phyloP scores from a whole-genome alignment of 1,140 invertebrate genomes.

The Anoplolepis gracilipes region DNA sequence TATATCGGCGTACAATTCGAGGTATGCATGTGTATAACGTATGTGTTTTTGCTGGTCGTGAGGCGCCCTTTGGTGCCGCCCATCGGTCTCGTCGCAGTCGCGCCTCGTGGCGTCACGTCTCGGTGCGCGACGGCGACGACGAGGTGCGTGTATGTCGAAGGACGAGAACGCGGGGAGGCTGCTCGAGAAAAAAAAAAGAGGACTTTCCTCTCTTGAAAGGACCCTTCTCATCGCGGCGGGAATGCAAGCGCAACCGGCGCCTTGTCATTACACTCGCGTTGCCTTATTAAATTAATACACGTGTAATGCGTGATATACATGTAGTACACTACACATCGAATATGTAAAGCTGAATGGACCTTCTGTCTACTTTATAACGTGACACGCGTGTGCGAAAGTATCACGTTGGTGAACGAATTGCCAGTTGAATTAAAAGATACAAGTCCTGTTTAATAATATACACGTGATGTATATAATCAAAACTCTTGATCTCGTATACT shows the following conservation, averaged over 20 bases:
- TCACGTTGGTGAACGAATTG: too few species aligned
- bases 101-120: constrained; percentile 47
- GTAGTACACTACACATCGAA: background rate
- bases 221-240: constrained; percentile 36
- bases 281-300: constrained; percentile 26
- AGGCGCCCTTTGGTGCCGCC: constrained; percentile 60
- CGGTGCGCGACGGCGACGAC: constrained; percentile 28
- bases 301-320: background rate
- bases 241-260: constrained; percentile 4
- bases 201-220: constrained; percentile 8
- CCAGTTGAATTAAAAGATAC: too few species aligned
- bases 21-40: constrained; percentile 5
- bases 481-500: background rate
- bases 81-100: constrained; percentile 50
- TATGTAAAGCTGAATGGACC: background rate
- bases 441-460: too few species aligned
- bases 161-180: background rate
- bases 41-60: constrained; percentile 33
- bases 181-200: constrained; percentile 18
- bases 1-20: background rate
- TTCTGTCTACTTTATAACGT: background rate
- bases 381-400: too few species aligned
- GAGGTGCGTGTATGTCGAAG: constrained; percentile 53
- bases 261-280: background rate
- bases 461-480: background rate